Evolutionary conservation across 2,888 invertebrate species (phyloP), one percentile per base, ranked within the genome.

Genomic region (Calameuta pallipes): DNA sequence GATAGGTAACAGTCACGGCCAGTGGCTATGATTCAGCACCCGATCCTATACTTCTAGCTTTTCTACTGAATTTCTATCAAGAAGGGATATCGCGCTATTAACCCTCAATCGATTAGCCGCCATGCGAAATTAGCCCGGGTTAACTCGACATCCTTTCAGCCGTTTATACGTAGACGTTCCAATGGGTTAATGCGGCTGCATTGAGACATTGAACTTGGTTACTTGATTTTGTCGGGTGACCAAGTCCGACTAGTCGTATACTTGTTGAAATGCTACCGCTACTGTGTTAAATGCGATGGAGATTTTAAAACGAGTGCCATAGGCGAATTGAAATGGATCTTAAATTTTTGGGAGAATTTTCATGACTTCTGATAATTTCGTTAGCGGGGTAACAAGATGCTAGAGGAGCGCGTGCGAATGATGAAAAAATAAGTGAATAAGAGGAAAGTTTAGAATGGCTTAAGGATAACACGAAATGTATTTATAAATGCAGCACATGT

Each of bases 1-100:
- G 23, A 15, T 15, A 36, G 74, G 74, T 74, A 74, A 74, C 74
- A 74, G 74, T 74, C 74, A 74, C 36, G 74, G 74, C 74, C 74
- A 74, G 74, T 3, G 74, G 74, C 74, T 74, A 74, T 74, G 74
- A 74, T 74, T 35, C 74, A 36, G 74, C 37, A 36, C 23, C 30
- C 30, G 2, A 30, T 36, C n/a, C 74, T 35, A 13, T 74, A 34
- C 36, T 13, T 13, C 9, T 13, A 11, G 23, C 34, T 34, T 34
- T 34, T 71, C 71, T 34, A 31, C 31, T 9, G 31, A 13, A 33
- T 31, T 31, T 71, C 13, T 30, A 33, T 31, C 31, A 12, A n/a
- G 71, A 71, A 70, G 71, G 31, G 71, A 34, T 71, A 71, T 71
- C 33, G 30, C 71, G 31, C 30, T 71, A 71, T 71, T 31, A 71